These are phyloP conservation scores for Eupithecia abbreviata DNA, from an alignment of 2,888 invertebrate species.

Conservation along the genomic window DNA sequence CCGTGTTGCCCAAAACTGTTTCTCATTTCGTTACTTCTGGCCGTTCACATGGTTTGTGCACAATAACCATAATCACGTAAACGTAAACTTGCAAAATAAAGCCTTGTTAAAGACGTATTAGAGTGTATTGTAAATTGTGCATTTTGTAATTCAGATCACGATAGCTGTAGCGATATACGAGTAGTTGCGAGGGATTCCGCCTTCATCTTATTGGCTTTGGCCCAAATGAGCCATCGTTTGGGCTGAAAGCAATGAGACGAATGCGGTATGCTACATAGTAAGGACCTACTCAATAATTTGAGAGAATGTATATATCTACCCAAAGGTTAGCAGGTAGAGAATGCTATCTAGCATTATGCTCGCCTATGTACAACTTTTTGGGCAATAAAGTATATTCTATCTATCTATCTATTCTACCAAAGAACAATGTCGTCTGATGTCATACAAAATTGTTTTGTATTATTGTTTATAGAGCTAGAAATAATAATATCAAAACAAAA, in stretches of 20 bases:
- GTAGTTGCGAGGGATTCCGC: no score
- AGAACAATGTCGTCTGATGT: background rate
- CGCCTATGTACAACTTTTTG: no score
- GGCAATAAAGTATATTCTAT: no score
- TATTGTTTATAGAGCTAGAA: background rate
- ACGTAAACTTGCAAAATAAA: slow-evolving; percentile 25
- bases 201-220: no score
- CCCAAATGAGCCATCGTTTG: no score
- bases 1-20: slow-evolving; percentile 12
- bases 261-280: no score
- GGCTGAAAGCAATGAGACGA: no score
- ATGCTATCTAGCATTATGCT: no score
- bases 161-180: background rate
- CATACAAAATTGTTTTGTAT: background rate
- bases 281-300: no score
- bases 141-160: background rate
- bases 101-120: slow-evolving; percentile 22
- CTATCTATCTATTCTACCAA: no score
- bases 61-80: slow-evolving; percentile 20
- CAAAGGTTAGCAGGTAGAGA: no score
- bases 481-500: background rate
- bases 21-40: slow-evolving; percentile 17
- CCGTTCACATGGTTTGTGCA: slow-evolving; percentile 27
- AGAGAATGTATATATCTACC: no score
- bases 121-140: slow-evolving; percentile 1